Base-by-base conservation (phyloP, 2,797 vertebrate genomes). In the Cuniculus paca region DNA sequence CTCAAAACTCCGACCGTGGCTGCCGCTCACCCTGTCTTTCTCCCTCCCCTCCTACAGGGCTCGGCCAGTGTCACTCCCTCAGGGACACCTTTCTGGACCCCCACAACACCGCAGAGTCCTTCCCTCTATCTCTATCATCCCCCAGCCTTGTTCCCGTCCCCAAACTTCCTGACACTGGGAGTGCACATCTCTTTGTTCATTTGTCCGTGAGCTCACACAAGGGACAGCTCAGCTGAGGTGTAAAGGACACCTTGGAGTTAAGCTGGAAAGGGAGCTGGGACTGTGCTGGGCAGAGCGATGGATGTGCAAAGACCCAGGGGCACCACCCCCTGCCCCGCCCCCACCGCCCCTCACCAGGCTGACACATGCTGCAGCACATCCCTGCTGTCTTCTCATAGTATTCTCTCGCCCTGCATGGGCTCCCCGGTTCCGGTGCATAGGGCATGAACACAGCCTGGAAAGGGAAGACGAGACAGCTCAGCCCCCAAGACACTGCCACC, bases 291-390 rank as follows among this genome's bases (percentile, higher is more conserved):
- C 28, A 75, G 75, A 82, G 9, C 34, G 28, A 80, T 28, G 28
- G 58, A 48, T 3, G 2, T 58, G 26, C 79, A 17, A 63, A 60
- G 77, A 63, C 72, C 58, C 83, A 39, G 90, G 87, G 39, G 63
- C 42, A 48, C 3, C 52, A 36, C 2, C 0, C 14, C 28, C 39
- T 11, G n/a, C 42, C 81, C 45, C 56, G 13, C 14, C 74, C 6
- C 68, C 1, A 68, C 78, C 22, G 26, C 12, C 48, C 14, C 92
- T 94, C 96, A 99, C 98, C 98, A 88, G 98, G 98, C 10, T 96
- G 95, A 91, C 99, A 99, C 45, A 68, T 90, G 54, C 97, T 96
- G 81, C 98, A 99, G 94, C 98, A 98, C 92, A 82, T 97, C n/a
- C 97, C 70, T 19, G 90, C 26, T 1, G 1, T n/a, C 42, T 96